phyloP scores from a whole-genome alignment of 2,113 vertebrate genomes.

The Elachura formosa region DNA sequence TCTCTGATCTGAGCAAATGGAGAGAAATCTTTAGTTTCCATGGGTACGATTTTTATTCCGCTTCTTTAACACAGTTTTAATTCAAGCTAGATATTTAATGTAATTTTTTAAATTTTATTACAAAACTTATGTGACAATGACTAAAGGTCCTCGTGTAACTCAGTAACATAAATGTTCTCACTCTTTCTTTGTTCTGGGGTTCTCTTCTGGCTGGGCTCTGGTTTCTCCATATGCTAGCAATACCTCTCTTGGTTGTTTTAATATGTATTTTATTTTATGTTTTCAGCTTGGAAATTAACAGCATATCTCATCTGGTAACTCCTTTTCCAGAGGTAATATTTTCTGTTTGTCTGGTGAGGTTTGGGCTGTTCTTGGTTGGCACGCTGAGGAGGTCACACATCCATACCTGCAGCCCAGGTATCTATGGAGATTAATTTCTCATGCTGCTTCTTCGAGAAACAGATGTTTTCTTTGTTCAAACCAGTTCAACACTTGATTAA shows the following conservation, averaged over 20 bases:
- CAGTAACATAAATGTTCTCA: neutral
- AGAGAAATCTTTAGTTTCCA: slow-evolving; percentile 71
- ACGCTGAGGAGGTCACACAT: neutral
- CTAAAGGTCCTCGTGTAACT: neutral
- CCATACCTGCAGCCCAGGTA: neutral
- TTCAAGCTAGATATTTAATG: neutral
- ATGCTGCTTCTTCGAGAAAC: neutral
- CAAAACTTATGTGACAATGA: neutral
- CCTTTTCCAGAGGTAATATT: neutral
- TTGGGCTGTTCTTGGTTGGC: neutral
- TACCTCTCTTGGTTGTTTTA: neutral
- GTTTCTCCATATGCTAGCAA: neutral
- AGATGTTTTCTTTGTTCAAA: neutral
- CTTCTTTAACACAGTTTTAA: neutral
- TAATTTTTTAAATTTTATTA: neutral
- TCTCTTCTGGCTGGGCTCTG: neutral
- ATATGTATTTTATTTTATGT: slow-evolving; percentile 16
- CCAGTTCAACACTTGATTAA: neutral
- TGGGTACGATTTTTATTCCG: slow-evolving; percentile 56
- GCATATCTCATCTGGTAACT: slow-evolving; percentile 52
- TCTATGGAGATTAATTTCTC: neutral
- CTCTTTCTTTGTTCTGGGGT: neutral
- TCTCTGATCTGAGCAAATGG: slow-evolving; percentile 75
- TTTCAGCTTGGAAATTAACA: slow-evolving; percentile 71
- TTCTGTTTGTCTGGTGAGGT: neutral